Evolutionary conservation across 2,797 vertebrate species (phyloP), one percentile per base, ranked within the genome.

Genomic region (Alca torda): DNA sequence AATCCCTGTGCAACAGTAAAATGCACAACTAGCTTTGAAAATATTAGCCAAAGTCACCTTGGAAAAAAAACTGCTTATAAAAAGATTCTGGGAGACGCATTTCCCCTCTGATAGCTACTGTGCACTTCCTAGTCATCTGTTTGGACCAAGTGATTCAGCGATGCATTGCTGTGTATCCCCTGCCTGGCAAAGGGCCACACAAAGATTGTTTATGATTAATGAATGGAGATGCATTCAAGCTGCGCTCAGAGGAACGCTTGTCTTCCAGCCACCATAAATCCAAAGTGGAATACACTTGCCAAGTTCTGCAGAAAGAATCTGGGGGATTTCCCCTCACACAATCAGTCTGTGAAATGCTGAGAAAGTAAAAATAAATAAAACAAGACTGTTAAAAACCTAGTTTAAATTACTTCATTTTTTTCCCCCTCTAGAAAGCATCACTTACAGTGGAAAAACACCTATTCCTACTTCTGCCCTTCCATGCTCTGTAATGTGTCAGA

Each of bases 401-500:
- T 13, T 43, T 33, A 14, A 79, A 63, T 59, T 0, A 31, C 33
- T 63, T 43, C 4, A 0, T 3, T 30, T 19, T 33, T 5, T 1
- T 0, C 2, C 17, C 50, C 12, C 15, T 10, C 35, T 21, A 69
- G 33, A 39, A 84, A 82, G 50, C 3, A 41, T 16, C 25, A 24
- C 8, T 68, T 43, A 4, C 0, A 86, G 17, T 1, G 5, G 50
- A 67, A 45, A 25, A 15, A 4, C 8, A 56, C 10, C 6, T 41
- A 3, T 2, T 60, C 28, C 50, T 56, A 1, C 13, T 74, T 20
- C 50, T 76, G 67, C 3, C 9, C 45, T 51, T 18, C 57, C 2
- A 0, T 4, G 25, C 21, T 57, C 26, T 54, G 3, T 4, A 61
- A 17, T 0, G 0, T 7, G 13, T 19, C 61, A 75, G 53, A n/a